Percentiles rank a stretch among this genome's conserved stretches.
phyloP scores from a whole-genome alignment of 2,797 vertebrate genomes.

The Enteromius afrohamiltoni region DNA sequence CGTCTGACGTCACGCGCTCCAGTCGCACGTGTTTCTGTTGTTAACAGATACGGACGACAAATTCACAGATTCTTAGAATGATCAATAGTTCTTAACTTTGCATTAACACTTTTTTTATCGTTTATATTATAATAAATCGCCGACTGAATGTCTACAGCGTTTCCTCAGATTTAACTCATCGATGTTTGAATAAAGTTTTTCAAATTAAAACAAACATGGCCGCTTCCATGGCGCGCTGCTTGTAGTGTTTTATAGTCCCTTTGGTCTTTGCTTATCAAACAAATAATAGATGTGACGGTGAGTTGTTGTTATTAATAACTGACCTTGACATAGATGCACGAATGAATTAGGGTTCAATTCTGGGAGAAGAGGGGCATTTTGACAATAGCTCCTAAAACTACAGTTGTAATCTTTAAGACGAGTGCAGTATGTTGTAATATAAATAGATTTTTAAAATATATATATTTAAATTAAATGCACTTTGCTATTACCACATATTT shows the following conservation, averaged over 20 bases:
- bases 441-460: not conserved
- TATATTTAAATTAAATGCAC: not conserved
- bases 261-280: not conserved
- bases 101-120: too few species aligned
- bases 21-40: not conserved
- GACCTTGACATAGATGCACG: not conserved
- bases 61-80: not conserved
- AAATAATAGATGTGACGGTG: constrained; percentile 10
- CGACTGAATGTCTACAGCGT: not conserved
- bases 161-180: not conserved
- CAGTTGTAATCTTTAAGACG: not conserved
- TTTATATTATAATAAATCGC: not conserved
- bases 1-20: constrained; percentile 11
- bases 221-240: not conserved
- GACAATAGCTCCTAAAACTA: not conserved
- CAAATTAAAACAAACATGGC: constrained; percentile 21
- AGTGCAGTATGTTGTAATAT: not conserved
- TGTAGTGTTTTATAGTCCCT: not conserved
- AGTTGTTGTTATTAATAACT: not conserved
- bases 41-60: not conserved
- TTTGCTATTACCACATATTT: not conserved
- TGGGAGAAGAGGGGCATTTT: not conserved
- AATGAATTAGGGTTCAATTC: not conserved
- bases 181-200: constrained; percentile 36
- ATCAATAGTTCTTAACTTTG: not conserved